Evolutionary conservation across 2,797 vertebrate genomes (phyloP).

Genomic region (Scolopax rusticola): DNA sequence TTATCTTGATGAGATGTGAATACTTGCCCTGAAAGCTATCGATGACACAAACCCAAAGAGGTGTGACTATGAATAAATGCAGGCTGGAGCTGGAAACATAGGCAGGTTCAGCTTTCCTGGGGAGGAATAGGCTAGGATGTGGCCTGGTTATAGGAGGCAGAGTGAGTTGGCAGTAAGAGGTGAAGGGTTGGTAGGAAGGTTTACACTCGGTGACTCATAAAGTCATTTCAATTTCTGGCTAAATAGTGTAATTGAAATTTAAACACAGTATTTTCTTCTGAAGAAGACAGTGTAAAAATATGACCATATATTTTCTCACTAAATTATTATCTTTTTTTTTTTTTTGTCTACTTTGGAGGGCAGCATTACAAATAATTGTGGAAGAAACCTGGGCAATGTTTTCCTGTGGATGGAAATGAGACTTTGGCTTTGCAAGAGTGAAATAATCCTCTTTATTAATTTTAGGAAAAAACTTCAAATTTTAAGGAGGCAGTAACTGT

Average conservation of each 20-base stretch:
- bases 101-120: neutral
- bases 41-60: neutral
- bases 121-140: neutral
- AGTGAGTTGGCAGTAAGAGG: neutral
- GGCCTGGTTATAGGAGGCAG: neutral
- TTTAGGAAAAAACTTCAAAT: fast-evolving
- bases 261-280: neutral
- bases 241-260: neutral
- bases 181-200: neutral
- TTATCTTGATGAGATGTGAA: neutral
- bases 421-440: neutral
- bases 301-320: neutral
- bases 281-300: neutral
- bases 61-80: neutral
- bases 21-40: neutral
- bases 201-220: neutral
- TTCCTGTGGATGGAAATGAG: neutral
- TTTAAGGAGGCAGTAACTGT: neutral
- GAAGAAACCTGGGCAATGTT: neutral
- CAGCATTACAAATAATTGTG: neutral
- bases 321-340: neutral
- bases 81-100: neutral
- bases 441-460: neutral
- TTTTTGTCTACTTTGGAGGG: neutral
- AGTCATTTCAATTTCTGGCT: neutral